Evolutionary conservation across 1,140 invertebrate species (phyloP).

Genomic region (Neoseiulus cucumeris): DNA sequence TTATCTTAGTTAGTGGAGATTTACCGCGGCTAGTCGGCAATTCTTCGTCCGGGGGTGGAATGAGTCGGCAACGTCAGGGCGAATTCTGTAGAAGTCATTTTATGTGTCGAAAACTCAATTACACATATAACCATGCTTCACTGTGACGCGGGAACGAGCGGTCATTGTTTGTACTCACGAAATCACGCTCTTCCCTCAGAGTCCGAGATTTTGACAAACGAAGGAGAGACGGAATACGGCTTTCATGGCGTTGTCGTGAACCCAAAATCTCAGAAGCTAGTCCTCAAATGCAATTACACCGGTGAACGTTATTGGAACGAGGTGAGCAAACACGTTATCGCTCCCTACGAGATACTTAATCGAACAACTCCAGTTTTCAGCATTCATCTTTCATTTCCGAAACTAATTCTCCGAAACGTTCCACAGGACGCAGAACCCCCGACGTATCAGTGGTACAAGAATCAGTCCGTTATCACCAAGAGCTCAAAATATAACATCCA

Average conservation of each 20-base stretch:
- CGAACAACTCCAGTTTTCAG: neutral
- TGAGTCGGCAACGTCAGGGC: too few relatives aligned
- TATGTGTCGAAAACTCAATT: too few relatives aligned
- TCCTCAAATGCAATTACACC: conserved; percentile 2
- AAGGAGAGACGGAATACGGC: neutral
- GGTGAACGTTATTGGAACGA: neutral
- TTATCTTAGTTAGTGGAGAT: too few relatives aligned
- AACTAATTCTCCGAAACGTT: neutral
- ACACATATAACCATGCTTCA: too few relatives aligned
- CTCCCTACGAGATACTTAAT: neutral
- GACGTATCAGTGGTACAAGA: neutral
- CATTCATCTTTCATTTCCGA: neutral
- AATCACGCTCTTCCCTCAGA: neutral
- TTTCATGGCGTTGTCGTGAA: neutral
- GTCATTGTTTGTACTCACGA: too few relatives aligned
- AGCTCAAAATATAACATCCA: neutral
- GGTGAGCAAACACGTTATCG: neutral
- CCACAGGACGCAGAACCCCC: neutral
- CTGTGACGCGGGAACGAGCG: too few relatives aligned
- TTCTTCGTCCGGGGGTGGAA: too few relatives aligned
- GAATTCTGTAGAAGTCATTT: too few relatives aligned
- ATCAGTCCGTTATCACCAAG: neutral
- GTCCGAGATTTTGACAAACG: conserved; percentile 5
- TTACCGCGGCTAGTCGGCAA: too few relatives aligned
- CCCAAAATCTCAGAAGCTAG: neutral